These are phyloP conservation scores for Sakesphorus luctuosus DNA, from an alignment of 2,113 vertebrate genomes.

Conservation along the genomic window DNA sequence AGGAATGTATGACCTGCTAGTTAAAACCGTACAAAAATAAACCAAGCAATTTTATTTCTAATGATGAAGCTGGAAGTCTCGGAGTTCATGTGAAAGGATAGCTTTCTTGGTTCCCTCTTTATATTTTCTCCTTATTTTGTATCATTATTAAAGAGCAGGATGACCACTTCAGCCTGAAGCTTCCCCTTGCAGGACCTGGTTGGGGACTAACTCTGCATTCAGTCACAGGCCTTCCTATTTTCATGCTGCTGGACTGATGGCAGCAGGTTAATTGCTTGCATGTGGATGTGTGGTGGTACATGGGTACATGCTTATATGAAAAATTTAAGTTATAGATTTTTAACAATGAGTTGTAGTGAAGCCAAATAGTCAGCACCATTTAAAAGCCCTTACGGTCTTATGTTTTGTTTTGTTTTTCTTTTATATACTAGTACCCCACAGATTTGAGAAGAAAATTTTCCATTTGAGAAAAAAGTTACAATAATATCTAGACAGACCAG, in stretches of 20 bases:
- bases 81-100: not conserved
- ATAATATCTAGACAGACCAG: not conserved
- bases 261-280: not conserved
- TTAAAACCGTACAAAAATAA: not conserved
- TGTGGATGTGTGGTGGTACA: not conserved
- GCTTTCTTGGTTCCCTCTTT: not conserved
- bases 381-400: not conserved
- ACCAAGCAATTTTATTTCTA: not conserved
- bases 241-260: not conserved
- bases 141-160: not conserved
- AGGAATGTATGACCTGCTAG: not conserved
- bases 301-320: not conserved
- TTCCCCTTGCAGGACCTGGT: not conserved
- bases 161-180: not conserved
- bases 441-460: not conserved
- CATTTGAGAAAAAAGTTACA: not conserved
- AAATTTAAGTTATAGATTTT: not conserved
- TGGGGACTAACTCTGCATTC: not conserved
- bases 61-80: not conserved
- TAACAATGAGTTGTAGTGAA: not conserved
- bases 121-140: not conserved
- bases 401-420: not conserved
- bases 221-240: not conserved
- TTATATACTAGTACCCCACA: fast-evolving
- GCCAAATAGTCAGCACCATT: not conserved